These are phyloP conservation scores for Cybosia mesomella DNA, from an alignment of 2,888 invertebrate genomes.

Conservation along the genomic window DNA sequence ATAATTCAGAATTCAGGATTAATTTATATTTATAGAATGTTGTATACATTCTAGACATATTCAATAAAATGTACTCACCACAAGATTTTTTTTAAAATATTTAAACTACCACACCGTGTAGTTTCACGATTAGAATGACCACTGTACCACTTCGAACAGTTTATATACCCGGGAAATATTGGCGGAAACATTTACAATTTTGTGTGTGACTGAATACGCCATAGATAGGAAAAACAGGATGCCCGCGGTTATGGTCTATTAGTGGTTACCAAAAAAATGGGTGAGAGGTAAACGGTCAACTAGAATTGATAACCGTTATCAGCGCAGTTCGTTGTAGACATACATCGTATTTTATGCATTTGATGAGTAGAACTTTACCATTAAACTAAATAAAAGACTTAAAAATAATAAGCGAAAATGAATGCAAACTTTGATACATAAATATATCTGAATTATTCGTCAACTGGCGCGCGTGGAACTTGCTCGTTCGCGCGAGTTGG, in stretches of 20 bases:
- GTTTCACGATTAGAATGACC: not conserved
- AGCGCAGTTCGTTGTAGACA: not conserved
- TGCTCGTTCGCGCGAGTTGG: too few relatives aligned
- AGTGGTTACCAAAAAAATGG: conserved; percentile 7
- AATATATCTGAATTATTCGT: too few relatives aligned
- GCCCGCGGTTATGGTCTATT: conserved; percentile 5
- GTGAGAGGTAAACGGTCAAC: not conserved
- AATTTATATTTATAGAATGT: too few relatives aligned
- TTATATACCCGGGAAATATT: conserved; percentile 4
- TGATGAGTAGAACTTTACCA: not conserved
- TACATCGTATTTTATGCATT: not conserved
- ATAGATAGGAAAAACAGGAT: conserved; percentile 1
- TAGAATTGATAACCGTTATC: not conserved
- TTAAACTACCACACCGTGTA: not conserved
- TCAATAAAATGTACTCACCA: conserved; percentile 6
- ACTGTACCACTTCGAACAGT: not conserved
- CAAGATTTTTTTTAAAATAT: conserved; percentile 7
- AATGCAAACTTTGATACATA: too few relatives aligned
- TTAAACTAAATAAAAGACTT: too few relatives aligned
- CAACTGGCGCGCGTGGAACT: too few relatives aligned
- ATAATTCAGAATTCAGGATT: not conserved
- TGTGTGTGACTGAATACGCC: not conserved
- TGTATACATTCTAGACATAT: not conserved
- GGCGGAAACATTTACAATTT: not conserved
- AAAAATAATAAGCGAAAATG: too few relatives aligned